These are phyloP conservation scores for Todiramphus saurophagus DNA, from an alignment of 2,113 vertebrate genomes.

Conservation along the genomic window DNA sequence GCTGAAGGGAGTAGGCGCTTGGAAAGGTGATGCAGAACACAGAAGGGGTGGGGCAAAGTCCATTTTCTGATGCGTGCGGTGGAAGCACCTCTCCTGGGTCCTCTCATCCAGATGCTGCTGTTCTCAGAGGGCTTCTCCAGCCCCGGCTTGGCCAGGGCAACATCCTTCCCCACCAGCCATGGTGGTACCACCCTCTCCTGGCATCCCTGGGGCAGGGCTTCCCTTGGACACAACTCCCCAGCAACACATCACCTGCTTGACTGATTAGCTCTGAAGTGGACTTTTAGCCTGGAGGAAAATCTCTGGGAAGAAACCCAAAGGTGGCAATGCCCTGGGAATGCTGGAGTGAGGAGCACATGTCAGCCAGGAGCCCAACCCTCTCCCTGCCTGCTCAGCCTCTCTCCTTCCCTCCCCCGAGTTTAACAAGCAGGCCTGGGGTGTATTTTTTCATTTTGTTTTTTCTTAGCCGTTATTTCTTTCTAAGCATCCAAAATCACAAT, in stretches of 20 bases:
- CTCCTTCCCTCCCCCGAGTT: neutral
- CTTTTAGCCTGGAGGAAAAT: neutral
- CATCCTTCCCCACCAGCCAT: rapidly evolving
- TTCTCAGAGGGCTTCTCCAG: neutral
- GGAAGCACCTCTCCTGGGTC: neutral
- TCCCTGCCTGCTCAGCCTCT: neutral
- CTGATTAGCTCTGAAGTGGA: neutral
- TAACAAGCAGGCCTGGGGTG: neutral
- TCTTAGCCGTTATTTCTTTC: neutral
- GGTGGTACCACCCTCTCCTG: neutral
- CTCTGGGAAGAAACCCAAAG: neutral
- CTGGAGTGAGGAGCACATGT: neutral
- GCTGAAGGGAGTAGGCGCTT: neutral
- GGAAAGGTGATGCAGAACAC: neutral
- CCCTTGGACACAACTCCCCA: neutral
- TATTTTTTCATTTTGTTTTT: too few relatives aligned
- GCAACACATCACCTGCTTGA: neutral
- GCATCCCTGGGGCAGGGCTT: neutral
- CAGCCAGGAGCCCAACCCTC: neutral
- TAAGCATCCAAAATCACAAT: neutral
- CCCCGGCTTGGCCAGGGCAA: neutral
- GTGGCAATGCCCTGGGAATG: neutral
- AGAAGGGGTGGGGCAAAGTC: neutral
- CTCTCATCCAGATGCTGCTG: neutral
- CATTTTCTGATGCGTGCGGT: rapidly evolving